Conservation (phyloP, 1,140 invertebrate genomes). For the Eumeta japonica region DNA sequence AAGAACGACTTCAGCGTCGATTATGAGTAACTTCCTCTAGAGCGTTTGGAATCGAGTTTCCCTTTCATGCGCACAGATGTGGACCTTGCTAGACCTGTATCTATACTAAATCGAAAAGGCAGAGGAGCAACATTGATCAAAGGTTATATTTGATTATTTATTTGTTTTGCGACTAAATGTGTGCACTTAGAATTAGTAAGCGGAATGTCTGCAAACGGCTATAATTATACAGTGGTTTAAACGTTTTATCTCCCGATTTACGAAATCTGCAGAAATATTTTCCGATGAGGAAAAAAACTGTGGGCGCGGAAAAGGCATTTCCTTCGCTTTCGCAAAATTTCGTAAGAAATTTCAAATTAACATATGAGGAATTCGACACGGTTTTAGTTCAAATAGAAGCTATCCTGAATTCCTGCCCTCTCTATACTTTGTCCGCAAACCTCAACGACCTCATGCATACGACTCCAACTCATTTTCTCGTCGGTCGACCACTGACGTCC, state of each 20-base stretch:
- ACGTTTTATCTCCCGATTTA: conserved; percentile 18
- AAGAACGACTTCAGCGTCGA: neutral
- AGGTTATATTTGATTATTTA: conserved; percentile 12
- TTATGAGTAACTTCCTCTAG: conserved; percentile 12
- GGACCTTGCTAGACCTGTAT: conserved; percentile 26
- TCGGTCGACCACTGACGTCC: conserved; percentile 6
- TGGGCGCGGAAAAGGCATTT: too few relatives aligned
- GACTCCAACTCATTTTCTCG: conserved; percentile 7
- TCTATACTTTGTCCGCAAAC: conserved; percentile 14
- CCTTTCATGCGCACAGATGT: conserved; percentile 17
- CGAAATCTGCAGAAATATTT: conserved; percentile 16
- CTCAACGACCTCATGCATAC: conserved; percentile 11
- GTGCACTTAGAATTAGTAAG: conserved; percentile 12
- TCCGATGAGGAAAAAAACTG: conserved; percentile 18
- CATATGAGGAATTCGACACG: conserved; percentile 22
- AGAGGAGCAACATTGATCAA: conserved; percentile 12
- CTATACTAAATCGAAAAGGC: conserved; percentile 12
- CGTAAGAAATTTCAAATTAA: conserved; percentile 18
- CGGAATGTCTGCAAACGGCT: conserved; percentile 13
- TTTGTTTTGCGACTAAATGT: conserved; percentile 8
- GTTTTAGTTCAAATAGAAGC: conserved; percentile 26
- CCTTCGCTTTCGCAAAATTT: too few relatives aligned
- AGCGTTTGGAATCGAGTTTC: conserved; percentile 15
- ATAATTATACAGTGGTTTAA: conserved; percentile 17
- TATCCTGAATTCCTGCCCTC: conserved; percentile 16